A percentile compares a stretch with the other conserved stretches of the same genome.
phyloP scores from a whole-genome alignment of 2,797 vertebrate genomes.

The Botia almorhae region DNA sequence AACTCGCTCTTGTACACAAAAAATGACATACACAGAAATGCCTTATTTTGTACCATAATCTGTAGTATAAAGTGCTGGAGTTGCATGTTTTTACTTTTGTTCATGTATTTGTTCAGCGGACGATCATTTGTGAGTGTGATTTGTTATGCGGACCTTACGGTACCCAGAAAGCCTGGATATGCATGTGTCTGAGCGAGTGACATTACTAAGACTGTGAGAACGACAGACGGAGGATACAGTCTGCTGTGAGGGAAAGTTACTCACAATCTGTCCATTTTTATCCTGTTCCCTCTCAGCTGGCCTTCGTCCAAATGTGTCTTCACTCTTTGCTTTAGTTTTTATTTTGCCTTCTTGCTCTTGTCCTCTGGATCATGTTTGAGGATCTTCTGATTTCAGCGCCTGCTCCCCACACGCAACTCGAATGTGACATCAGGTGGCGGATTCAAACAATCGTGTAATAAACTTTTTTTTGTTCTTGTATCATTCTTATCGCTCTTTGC shows the following conservation, averaged over 20 bases:
- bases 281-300: slow-evolving; percentile 56
- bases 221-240: slow-evolving; percentile 28
- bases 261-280: slow-evolving; percentile 62
- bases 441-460: slow-evolving; percentile 93
- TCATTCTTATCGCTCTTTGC: slow-evolving; percentile 59
- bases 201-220: slow-evolving; percentile 49
- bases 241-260: slow-evolving; percentile 40
- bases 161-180: slow-evolving; percentile 49
- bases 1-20: slow-evolving; percentile 79
- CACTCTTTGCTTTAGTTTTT: slow-evolving; percentile 41
- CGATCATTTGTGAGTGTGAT: slow-evolving; percentile 29
- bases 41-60: slow-evolving; percentile 99
- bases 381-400: slow-evolving; percentile 5
- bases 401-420: slow-evolving; percentile 67
- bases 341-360: slow-evolving; percentile 20
- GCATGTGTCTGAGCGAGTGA: slow-evolving; percentile 51
- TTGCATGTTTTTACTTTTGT: slow-evolving; percentile 93
- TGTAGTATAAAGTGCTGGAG: slow-evolving; percentile 83
- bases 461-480: slow-evolving; percentile 74
- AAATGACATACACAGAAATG: slow-evolving; percentile 93
- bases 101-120: slow-evolving; percentile 73
- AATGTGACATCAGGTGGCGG: slow-evolving; percentile 81
- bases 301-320: slow-evolving; percentile 59
- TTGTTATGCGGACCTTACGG: slow-evolving; percentile 48
- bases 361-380: slow-evolving; percentile 33